Percentiles rank a stretch among this genome's conserved stretches.
Evolutionary conservation across 2,113 vertebrate species (phyloP).

Genomic region (Cariama cristata): DNA sequence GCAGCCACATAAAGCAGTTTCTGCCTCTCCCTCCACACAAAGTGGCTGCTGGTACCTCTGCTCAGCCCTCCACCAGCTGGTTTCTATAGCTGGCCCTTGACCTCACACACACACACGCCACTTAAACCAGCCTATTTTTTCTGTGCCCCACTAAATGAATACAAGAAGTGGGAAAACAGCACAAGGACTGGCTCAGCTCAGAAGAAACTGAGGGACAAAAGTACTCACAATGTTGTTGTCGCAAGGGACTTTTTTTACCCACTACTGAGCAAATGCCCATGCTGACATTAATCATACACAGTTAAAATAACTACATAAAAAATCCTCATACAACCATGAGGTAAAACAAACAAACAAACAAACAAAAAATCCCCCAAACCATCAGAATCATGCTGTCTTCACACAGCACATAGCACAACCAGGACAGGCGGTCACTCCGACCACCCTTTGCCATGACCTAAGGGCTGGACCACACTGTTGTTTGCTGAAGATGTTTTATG

Average conservation of each 20-base stretch:
- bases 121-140: neutral
- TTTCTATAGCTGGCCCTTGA: neutral
- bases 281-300: neutral
- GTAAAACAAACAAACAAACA: neutral
- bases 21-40: neutral
- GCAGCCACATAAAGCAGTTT: neutral
- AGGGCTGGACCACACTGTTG: neutral
- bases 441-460: neutral
- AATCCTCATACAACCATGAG: neutral
- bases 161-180: neutral
- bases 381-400: neutral
- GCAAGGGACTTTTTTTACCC: neutral
- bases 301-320: neutral
- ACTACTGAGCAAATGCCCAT: neutral
- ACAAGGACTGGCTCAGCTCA: neutral
- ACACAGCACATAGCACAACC: neutral
- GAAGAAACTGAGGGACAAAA: neutral
- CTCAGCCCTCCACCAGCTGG: neutral
- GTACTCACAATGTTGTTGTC: neutral
- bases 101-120: rapidly evolving
- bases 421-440: neutral
- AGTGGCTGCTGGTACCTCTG: neutral
- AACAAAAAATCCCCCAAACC: neutral
- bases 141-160: neutral
- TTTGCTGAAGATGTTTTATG: neutral